Base-by-base conservation (phyloP, 2,113 vertebrate species). In the Cottus gobio region DNA sequence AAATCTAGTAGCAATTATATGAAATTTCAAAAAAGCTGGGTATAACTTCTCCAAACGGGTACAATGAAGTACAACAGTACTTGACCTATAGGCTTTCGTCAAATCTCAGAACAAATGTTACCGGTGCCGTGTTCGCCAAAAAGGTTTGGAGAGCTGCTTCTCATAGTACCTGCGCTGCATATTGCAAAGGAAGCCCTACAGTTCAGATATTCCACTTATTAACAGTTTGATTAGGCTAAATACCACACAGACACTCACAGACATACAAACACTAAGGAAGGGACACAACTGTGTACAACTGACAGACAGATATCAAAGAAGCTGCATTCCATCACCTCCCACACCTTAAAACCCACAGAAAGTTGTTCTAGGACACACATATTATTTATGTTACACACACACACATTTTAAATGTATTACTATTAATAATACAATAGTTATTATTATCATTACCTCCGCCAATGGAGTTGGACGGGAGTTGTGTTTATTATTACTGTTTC, bases 111-210 rank as follows among this genome's bases (percentile, higher is more conserved):
- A 86, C 83, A 78, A 83, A 80, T 37, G 83, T 87, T 42, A 83
- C 77, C 82, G 88, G 90, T 90, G 88, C 72, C 82, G 66, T 67
- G 74, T 79, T 77, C 80, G 90, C 87, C 80, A 87, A 83, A 84
- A 90, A 72, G 84, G 70, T 86, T 86, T 85, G 79, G 88, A 82
- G 89, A 91, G 87, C 91, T 91, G 92, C 85, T 88, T 89, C 90
- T 91, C 88, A 78, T 81, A 90, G 92, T 94, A 95, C 93, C 94
- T 94, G 94, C 82, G 92, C 93, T 95, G 95, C 93, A 92, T 94
- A 94, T 94, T 95, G 93, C 93, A 91, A 95, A 94, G 94, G 94
- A 95, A 95, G 94, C 94, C 93, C 94, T 92, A 94, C 94, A 94
- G 92, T 94, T 94, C 92, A 94, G 92, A 92, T 91, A 92, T 87